These are phyloP conservation scores for Antheraea assamensis DNA, from an alignment of 2,888 invertebrate genomes.

Conservation along the genomic window DNA sequence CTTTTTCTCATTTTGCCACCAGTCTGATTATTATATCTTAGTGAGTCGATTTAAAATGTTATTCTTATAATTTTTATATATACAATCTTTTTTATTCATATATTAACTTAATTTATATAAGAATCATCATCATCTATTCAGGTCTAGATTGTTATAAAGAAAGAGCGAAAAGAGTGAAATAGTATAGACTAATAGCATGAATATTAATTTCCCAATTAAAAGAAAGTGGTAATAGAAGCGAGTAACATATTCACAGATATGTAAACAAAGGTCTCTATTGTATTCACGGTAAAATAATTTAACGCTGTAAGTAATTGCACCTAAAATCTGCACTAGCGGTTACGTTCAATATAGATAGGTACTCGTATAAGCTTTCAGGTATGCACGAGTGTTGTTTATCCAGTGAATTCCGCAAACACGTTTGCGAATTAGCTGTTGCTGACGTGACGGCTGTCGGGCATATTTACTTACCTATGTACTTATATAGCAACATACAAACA, in stretches of 20 bases:
- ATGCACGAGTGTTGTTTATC: conserved; percentile 29
- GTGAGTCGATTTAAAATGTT: too few relatives aligned
- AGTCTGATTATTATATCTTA: too few relatives aligned
- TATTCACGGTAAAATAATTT: background rate
- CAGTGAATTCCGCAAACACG: conserved; percentile 30
- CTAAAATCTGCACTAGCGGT: background rate
- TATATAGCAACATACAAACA: background rate
- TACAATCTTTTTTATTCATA: too few relatives aligned
- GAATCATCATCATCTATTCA: background rate
- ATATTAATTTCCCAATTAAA: background rate
- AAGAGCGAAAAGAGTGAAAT: background rate
- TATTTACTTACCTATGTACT: conserved; percentile 42
- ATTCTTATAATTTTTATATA: too few relatives aligned
- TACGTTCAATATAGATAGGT: conserved; percentile 3
- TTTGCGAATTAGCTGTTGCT: conserved; percentile 38
- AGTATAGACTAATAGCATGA: background rate
- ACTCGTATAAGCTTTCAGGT: conserved; percentile 12
- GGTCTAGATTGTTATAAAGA: too few relatives aligned
- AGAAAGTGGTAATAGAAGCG: background rate
- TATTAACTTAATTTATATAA: too few relatives aligned
- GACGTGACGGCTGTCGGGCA: conserved; percentile 36
- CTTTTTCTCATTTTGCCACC: too few relatives aligned
- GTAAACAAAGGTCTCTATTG: background rate
- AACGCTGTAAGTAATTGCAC: background rate
- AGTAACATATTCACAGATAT: background rate